Base-by-base conservation (phyloP, 2,888 invertebrate species). In the Diogma glabrata region DNA sequence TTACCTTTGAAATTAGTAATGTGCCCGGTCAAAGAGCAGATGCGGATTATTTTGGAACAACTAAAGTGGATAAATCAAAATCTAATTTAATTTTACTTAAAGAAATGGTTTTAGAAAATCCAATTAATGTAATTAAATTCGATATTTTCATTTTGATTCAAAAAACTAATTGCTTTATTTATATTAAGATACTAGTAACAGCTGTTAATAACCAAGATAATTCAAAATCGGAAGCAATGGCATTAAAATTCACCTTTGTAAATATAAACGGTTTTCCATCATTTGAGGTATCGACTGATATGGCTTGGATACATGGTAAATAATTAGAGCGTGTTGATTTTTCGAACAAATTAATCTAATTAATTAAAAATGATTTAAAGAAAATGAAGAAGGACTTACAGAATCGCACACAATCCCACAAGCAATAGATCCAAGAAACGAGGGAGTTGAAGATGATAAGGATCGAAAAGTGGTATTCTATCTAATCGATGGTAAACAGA, bases 391-490 rank as follows among this genome's bases (percentile, higher is more conserved):
- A 2, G 75, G 75, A 2, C 49, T 72, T 28, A 43, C 51, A 1
- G 72, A 74, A 57, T n/a, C 6, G 6, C 63, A 66, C 38, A 54
- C 59, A 10, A 60, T 76, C 40, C 69, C 67, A 0, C 56, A 40
- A 1, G 76, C 75, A 0, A 57, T 57, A 16, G 76, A 76, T 58
- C 70, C 69, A 1, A 75, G 75, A 61, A 75, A 76, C 60, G 61
- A 67, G 54, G 64, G 63, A 19, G 72, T 60, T 26, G 51, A 73
- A 53, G 54, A 54, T 26, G 58, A 56, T 1, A 62, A 66, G 7
- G 69, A 73, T 52, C 71, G 71, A 51, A 61, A 65, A 52, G 56
- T 61, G 14, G 67, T 74, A 33, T 75, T 64, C 59, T 76, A 76
- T 60, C 69, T 63, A 38, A 73, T 76, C 47, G 56, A 71, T 53